These are phyloP conservation scores for Mus pahari DNA, from an alignment of 2,113 vertebrate genomes.

Conservation along the genomic window DNA sequence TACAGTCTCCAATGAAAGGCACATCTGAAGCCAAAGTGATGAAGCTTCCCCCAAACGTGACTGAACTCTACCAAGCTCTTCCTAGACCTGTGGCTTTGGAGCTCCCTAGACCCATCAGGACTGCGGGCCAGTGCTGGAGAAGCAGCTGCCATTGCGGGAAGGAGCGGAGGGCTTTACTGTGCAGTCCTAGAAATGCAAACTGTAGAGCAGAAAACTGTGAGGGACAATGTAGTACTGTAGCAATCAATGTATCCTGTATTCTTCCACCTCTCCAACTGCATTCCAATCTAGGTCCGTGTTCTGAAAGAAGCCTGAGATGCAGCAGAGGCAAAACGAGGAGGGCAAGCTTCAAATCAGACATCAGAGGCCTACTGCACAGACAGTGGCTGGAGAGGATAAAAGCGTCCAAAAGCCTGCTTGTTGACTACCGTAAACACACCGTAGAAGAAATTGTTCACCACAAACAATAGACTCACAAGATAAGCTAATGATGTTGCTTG, in stretches of 20 bases:
- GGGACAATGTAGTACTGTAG: fast-evolving
- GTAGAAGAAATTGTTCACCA: neutral
- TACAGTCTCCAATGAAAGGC: neutral
- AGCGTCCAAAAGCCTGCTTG: neutral
- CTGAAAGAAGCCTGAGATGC: neutral
- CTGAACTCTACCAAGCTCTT: neutral
- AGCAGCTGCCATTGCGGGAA: neutral
- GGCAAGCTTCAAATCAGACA: neutral
- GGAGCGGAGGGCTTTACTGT: neutral
- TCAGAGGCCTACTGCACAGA: neutral
- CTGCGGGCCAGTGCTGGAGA: neutral
- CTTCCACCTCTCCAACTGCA: neutral
- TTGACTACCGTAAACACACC: neutral
- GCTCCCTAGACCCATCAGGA: neutral
- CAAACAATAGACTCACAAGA: neutral
- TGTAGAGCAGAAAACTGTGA: neutral
- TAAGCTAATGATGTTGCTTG: neutral
- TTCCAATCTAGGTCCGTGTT: neutral
- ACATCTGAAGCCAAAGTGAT: neutral
- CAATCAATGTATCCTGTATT: neutral
- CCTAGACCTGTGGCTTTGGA: neutral
- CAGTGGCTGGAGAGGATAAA: neutral
- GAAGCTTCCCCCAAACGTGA: neutral
- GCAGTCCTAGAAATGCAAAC: neutral
- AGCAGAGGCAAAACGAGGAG: neutral